phyloP scores from a whole-genome alignment of 2,797 vertebrate species.

The Ammospiza maritima region DNA sequence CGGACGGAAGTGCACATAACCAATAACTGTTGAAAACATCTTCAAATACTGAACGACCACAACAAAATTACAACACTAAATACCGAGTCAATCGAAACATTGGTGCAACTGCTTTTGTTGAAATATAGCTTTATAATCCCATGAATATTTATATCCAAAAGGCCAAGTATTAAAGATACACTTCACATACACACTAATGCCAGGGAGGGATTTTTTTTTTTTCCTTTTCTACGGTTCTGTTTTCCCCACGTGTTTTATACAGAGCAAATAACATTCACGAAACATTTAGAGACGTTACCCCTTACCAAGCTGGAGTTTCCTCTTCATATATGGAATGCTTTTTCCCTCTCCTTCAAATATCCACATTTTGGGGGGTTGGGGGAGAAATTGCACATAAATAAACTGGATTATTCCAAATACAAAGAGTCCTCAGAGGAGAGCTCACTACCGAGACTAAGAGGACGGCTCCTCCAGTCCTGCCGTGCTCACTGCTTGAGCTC shows the following conservation, averaged over 20 bases:
- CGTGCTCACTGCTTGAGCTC: conserved; percentile 94
- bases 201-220: conserved; percentile 70
- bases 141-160: conserved; percentile 83
- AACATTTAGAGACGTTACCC: conserved; percentile 80
- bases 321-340: conserved; percentile 91
- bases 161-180: conserved; percentile 81
- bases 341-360: conserved; percentile 84
- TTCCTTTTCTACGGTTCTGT: conserved; percentile 21
- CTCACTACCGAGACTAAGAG: conserved; percentile 16
- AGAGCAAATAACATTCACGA: conserved; percentile 80
- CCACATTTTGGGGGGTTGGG: conserved; percentile 77
- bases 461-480: conserved; percentile 55
- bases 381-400: conserved; percentile 94
- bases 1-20: conserved; percentile 88
- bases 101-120: conserved; percentile 77
- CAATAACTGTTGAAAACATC: conserved; percentile 80
- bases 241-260: conserved; percentile 74
- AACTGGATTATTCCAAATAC: conserved; percentile 85
- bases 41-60: conserved; percentile 79
- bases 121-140: conserved; percentile 80
- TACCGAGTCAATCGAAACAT: conserved; percentile 77
- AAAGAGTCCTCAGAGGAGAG: conserved; percentile 73
- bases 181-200: conserved; percentile 85
- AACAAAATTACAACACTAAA: conserved; percentile 79
- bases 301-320: conserved; percentile 86